Percentiles rank a stretch among this genome's conserved stretches.
Conservation (phyloP, 2,113 vertebrate genomes). For the Pionites leucogaster region DNA sequence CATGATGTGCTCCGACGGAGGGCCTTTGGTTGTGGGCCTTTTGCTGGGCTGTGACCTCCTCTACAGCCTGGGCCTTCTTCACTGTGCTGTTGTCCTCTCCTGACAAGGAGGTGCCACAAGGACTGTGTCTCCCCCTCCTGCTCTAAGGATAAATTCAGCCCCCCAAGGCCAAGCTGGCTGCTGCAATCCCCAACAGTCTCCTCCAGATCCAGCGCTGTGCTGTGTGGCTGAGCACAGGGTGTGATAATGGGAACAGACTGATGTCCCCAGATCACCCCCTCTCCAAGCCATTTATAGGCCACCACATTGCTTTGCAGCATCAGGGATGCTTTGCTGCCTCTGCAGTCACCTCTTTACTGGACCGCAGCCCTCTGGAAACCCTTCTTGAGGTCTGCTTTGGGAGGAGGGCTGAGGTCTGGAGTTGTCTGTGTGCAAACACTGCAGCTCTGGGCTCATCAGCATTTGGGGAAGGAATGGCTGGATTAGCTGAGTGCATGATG, state of each 20-base stretch:
- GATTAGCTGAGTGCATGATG: accelerated
- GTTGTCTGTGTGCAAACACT: accelerated
- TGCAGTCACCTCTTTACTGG: neutral
- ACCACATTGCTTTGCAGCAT: neutral
- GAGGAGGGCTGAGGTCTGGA: neutral
- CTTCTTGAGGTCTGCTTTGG: neutral
- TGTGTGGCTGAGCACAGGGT: neutral
- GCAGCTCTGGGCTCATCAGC: neutral
- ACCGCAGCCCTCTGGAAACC: neutral
- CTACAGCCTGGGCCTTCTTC: neutral
- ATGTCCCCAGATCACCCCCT: neutral
- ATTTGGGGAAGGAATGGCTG: neutral
- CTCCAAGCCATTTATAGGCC: neutral
- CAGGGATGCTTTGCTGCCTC: neutral
- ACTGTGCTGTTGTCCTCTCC: neutral
- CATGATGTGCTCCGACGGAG: neutral
- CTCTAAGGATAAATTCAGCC: neutral
- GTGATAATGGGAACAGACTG: neutral
- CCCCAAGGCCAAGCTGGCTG: neutral
- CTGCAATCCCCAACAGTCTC: neutral
- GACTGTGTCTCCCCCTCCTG: neutral
- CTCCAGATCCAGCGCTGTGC: neutral
- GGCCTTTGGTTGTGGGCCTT: neutral
- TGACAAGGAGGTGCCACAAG: neutral
- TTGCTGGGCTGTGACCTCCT: neutral